Conservation (phyloP, 2,888 invertebrate species). For the Anodontia alba region DNA sequence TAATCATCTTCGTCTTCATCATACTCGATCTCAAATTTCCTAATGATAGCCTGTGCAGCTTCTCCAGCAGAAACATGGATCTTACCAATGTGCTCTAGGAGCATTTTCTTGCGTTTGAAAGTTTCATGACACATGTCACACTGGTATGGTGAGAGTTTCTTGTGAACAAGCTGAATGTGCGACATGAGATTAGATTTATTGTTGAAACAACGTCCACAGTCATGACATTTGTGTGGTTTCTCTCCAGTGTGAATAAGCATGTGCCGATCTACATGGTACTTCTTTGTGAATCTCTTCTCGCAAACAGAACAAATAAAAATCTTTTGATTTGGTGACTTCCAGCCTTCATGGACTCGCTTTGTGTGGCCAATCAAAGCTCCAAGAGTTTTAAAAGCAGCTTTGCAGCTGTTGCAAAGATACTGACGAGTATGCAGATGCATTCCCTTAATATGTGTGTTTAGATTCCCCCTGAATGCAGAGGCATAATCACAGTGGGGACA, state of each 20-base stretch:
- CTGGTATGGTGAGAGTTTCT: slow-evolving; percentile 80
- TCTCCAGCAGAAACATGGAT: slow-evolving; percentile 79
- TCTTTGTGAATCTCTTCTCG: slow-evolving; percentile 82
- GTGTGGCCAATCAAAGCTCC: slow-evolving; percentile 82
- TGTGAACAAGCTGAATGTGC: slow-evolving; percentile 81
- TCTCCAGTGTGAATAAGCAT: slow-evolving; percentile 82
- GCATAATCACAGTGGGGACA: slow-evolving; percentile 83
- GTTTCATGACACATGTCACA: slow-evolving; percentile 83
- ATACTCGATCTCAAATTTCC: slow-evolving; percentile 75
- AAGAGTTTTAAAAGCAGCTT: slow-evolving; percentile 82
- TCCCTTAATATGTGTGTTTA: slow-evolving; percentile 82
- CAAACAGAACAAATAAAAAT: slow-evolving; percentile 83
- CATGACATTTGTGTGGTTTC: slow-evolving; percentile 81
- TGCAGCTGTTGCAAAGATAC: slow-evolving; percentile 81
- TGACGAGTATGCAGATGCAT: slow-evolving; percentile 82
- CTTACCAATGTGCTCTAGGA: slow-evolving; percentile 80
- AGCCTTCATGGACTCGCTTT: slow-evolving; percentile 81
- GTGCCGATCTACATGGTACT: slow-evolving; percentile 82
- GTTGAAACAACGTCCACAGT: slow-evolving; percentile 82
- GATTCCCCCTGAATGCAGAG: slow-evolving; percentile 81
- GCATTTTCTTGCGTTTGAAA: slow-evolving; percentile 80
- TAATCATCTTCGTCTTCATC: slow-evolving; percentile 76
- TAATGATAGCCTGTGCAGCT: slow-evolving; percentile 78
- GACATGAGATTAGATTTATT: slow-evolving; percentile 83
- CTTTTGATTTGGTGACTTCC: slow-evolving; percentile 83